Evolutionary conservation across 1,140 invertebrate genomes (phyloP), one percentile per base, ranked within the genome.

Genomic region (Heliconius nattereri): DNA sequence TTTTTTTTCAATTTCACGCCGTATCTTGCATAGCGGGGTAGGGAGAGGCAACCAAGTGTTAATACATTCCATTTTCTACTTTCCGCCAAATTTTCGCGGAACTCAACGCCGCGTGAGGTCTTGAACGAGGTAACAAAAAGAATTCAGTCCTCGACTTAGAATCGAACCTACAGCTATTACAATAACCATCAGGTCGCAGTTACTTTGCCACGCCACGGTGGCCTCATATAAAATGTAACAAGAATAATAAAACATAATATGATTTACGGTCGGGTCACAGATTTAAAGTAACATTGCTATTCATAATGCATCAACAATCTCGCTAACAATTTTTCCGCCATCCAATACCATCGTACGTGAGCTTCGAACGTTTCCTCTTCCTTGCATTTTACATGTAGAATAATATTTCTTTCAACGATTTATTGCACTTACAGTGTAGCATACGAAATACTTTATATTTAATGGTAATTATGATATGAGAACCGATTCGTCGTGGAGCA

Each of bases 341-440:
- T 66, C 60, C 60, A 16, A 29, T 66, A 66, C 23, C 23, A 23
- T 29, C 9, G 60, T 66, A 66, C 60, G 60, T 66, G 60, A 19
- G 60, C 60, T 29, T 11, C 60, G 60, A 66, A 29, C 60, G 60
- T 66, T 66, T 66, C 60, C 60, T 66, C 26, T 66, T 66, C 60
- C 60, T 26, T 66, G 60, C 60, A 66, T 66, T 66, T 66, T 66
- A 66, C 26, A 66, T 66, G 60, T 16, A 29, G 3, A 45, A 66
- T 66, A 66, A 66, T 66, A 66, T 66, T 66, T 66, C 60, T 66
- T 66, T 66, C 60, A 66, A 66, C 60, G n/a, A 66, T 66, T 66
- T 66, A 29, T 66, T 29, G 60, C 60, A 66, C 13, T 26, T 16
- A 26, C 23, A 26, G 23, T 66, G 23, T 29, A 29, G 60, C 60